phyloP scores from a whole-genome alignment of 2,888 invertebrate genomes.

The Pristionchus fissidentatus region DNA sequence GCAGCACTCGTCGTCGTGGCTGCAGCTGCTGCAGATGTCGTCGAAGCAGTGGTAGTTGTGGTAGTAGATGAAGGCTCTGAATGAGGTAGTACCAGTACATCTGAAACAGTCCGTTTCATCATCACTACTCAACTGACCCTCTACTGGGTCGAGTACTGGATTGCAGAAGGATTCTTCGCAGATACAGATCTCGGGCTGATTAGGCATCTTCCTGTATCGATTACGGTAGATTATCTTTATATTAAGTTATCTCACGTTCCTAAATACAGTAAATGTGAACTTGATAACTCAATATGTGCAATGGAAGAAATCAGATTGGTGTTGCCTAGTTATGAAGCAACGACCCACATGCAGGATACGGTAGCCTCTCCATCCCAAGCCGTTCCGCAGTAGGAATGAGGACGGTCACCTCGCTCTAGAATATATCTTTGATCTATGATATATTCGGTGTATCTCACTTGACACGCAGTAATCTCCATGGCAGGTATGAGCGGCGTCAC shows the following conservation, averaged over 20 bases:
- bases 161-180: slow-evolving; percentile 36
- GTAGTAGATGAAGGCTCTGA: neutral
- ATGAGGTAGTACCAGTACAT: neutral
- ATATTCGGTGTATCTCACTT: neutral
- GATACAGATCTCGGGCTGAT: slow-evolving; percentile 18
- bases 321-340: neutral
- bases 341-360: slow-evolving; percentile 33
- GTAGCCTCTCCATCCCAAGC: neutral
- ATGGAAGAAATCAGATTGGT: no score
- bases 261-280: no score
- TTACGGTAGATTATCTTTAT: no score
- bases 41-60: neutral
- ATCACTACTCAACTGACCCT: neutral
- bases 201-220: neutral
- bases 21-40: neutral
- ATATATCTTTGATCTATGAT: neutral
- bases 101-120: neutral
- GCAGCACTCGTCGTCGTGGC: neutral
- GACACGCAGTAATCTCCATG: slow-evolving; percentile 41
- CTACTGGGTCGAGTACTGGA: slow-evolving; percentile 3
- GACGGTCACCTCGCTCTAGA: slow-evolving; percentile 38
- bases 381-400: slow-evolving; percentile 42
- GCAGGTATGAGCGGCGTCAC: slow-evolving; percentile 32
- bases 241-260: no score
- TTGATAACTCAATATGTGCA: no score